Evolutionary conservation across 2,113 vertebrate species (phyloP).

Genomic region (Peromyscus leucopus): DNA sequence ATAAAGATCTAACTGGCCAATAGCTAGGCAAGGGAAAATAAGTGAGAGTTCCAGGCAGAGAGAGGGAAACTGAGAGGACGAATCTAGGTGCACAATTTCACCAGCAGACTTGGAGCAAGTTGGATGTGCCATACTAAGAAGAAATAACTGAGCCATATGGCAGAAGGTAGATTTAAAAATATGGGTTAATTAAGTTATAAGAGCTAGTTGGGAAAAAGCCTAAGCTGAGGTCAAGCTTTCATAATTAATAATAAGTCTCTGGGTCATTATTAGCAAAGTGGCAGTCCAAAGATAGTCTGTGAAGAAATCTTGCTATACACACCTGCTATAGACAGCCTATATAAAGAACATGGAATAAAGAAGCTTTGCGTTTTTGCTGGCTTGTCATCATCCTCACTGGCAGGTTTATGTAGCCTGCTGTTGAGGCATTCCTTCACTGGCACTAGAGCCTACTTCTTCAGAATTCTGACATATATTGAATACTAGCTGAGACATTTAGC

Average conservation of each 20-base stretch:
- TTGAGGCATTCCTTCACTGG: not conserved
- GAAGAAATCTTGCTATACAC: not conserved
- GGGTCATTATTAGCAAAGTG: not conserved
- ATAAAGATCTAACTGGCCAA: not conserved
- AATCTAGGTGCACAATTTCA: no score
- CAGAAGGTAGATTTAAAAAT: not conserved
- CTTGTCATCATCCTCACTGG: no score
- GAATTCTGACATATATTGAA: not conserved
- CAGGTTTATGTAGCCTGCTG: not conserved
- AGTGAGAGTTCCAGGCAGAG: not conserved
- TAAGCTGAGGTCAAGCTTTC: not conserved
- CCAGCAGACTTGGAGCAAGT: not conserved
- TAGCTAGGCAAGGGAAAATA: not conserved
- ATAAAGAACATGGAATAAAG: not conserved
- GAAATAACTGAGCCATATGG: not conserved
- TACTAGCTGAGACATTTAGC: not conserved
- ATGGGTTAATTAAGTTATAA: not conserved
- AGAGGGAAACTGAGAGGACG: not conserved
- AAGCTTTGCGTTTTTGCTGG: not conserved
- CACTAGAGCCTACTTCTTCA: not conserved
- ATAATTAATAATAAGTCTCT: not conserved
- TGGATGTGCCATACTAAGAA: not conserved
- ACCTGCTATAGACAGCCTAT: not conserved
- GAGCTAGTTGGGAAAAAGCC: not conserved
- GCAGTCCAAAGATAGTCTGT: not conserved